Conservation (phyloP, 2,113 vertebrate genomes). For the Zosterops pallidus region DNA sequence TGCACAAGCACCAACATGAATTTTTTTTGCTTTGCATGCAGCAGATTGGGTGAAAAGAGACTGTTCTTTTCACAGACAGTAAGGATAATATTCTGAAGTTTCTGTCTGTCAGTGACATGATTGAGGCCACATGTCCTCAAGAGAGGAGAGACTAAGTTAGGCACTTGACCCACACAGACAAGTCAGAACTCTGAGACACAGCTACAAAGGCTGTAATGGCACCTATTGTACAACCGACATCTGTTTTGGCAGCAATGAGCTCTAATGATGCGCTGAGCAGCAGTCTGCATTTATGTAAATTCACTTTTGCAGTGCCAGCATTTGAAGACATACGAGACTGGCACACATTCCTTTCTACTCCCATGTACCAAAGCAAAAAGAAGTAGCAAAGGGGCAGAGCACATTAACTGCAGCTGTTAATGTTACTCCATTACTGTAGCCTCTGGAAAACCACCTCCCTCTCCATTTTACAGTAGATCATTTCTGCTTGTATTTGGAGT, state of each 20-base stretch:
- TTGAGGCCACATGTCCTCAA: background rate
- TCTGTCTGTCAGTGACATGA: background rate
- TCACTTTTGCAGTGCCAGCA: background rate
- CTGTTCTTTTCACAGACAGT: background rate
- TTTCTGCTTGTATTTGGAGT: background rate
- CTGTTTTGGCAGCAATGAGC: background rate
- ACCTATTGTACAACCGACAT: background rate
- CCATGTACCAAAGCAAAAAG: background rate
- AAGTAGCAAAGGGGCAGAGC: background rate
- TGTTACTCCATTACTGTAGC: background rate
- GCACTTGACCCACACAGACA: background rate
- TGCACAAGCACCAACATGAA: background rate
- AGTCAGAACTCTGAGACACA: background rate
- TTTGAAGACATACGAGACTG: background rate
- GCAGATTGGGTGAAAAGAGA: background rate
- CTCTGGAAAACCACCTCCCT: background rate
- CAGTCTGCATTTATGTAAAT: background rate
- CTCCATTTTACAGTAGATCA: background rate
- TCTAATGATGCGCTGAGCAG: background rate
- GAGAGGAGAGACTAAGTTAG: background rate
- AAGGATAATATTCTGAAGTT: background rate
- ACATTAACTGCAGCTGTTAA: background rate
- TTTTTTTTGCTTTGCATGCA: background rate
- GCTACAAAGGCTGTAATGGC: background rate
- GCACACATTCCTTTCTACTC: background rate